Evolutionary conservation across 2,797 vertebrate species (phyloP).

Genomic region (Rhodeus uyekii): DNA sequence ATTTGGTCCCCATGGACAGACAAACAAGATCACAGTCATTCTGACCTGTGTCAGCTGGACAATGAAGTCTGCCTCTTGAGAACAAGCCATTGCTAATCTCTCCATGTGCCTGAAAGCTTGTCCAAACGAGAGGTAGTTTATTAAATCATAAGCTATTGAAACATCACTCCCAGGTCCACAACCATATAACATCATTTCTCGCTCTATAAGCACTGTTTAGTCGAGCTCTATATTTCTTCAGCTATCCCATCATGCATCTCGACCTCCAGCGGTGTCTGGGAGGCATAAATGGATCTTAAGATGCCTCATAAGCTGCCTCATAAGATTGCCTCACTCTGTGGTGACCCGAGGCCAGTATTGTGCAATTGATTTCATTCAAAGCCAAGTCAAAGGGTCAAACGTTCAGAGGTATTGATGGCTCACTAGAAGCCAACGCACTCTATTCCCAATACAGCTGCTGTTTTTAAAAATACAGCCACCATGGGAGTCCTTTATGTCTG

Average conservation of each 20-base stretch:
- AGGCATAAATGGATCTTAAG: constrained; percentile 57
- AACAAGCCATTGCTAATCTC: constrained; percentile 28
- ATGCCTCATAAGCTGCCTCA: constrained; percentile 55
- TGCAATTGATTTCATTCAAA: constrained; percentile 58
- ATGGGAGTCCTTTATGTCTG: background rate
- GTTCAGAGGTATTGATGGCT: background rate
- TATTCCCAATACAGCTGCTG: background rate
- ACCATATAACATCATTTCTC: background rate
- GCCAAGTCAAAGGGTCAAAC: background rate
- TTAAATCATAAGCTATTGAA: constrained; percentile 59
- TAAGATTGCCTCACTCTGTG: constrained; percentile 60
- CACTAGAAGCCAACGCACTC: background rate
- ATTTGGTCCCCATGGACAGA: constrained; percentile 8
- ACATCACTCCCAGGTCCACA: constrained; percentile 42
- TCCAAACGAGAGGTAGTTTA: constrained; percentile 41
- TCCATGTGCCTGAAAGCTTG: constrained; percentile 24
- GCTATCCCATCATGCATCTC: constrained; percentile 12
- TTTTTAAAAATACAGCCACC: background rate
- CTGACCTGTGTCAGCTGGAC: constrained; percentile 30
- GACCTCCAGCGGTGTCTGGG: constrained; percentile 54
- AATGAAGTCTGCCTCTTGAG: background rate
- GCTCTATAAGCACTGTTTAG: background rate
- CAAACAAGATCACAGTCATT: constrained; percentile 15
- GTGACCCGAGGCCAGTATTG: constrained; percentile 52
- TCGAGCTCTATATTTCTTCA: constrained; percentile 16